phyloP scores from a whole-genome alignment of 2,797 vertebrate genomes.

The Huso huso region DNA sequence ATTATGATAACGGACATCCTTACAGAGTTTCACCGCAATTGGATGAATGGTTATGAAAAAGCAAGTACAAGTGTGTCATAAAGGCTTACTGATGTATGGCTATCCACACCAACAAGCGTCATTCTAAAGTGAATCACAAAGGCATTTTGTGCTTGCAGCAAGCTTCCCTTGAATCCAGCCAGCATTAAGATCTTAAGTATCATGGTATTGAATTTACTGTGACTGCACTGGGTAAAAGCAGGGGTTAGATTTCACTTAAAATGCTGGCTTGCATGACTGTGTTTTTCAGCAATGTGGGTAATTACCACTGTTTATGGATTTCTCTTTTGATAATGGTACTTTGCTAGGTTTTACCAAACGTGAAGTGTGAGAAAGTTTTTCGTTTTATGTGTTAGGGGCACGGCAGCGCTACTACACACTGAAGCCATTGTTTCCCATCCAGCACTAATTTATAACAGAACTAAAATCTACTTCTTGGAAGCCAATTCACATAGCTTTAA shows the following conservation, averaged over 20 bases:
- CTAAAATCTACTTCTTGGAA: slow-evolving; percentile 42
- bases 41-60: too few relatives aligned
- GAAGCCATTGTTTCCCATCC: slow-evolving; percentile 15
- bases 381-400: not conserved
- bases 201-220: not conserved
- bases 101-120: too few relatives aligned
- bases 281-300: not conserved
- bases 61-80: too few relatives aligned
- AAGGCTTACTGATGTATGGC: too few relatives aligned
- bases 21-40: too few relatives aligned
- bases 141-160: too few relatives aligned
- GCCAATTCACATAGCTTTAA: slow-evolving; percentile 49
- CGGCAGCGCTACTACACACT: not conserved
- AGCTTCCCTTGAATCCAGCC: not conserved
- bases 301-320: not conserved
- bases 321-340: not conserved
- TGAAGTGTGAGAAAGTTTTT: not conserved
- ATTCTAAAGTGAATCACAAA: too few relatives aligned
- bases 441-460: slow-evolving; percentile 58
- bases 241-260: not conserved
- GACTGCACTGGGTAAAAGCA: not conserved
- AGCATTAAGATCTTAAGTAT: not conserved
- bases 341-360: not conserved
- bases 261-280: not conserved
- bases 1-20: too few relatives aligned